Percentiles rank a stretch among this genome's conserved stretches.
These are phyloP conservation scores for Fopius arisanus DNA, from an alignment of 1,140 invertebrate genomes.

Conservation along the genomic window DNA sequence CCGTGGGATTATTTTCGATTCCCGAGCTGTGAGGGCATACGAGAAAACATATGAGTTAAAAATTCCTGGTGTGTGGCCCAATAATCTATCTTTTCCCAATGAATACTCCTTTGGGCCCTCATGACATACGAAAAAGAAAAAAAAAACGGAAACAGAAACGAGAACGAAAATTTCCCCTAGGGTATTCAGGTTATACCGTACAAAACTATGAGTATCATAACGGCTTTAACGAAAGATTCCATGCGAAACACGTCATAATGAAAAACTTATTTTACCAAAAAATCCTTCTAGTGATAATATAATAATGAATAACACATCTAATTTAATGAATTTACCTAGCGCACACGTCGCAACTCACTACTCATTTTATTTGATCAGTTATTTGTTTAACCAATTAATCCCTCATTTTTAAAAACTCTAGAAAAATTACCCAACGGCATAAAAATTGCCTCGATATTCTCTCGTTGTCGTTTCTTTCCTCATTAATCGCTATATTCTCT, in stretches of 20 bases:
- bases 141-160: slow-evolving; percentile 58
- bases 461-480: slow-evolving; percentile 26
- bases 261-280: slow-evolving; percentile 45
- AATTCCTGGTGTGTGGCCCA: slow-evolving; percentile 13
- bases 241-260: slow-evolving; percentile 52
- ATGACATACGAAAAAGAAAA: neutral
- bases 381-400: too few species aligned
- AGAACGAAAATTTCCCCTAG: slow-evolving; percentile 53
- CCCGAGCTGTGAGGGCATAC: slow-evolving; percentile 76
- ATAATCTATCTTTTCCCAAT: neutral
- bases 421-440: too few species aligned
- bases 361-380: neutral
- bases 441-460: neutral
- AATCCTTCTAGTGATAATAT: slow-evolving; percentile 36
- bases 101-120: neutral
- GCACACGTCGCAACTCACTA: slow-evolving; percentile 39
- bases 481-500: neutral
- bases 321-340: slow-evolving; percentile 41
- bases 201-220: slow-evolving; percentile 35
- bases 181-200: slow-evolving; percentile 28
- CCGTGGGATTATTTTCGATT: slow-evolving; percentile 93
- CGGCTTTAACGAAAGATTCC: slow-evolving; percentile 49
- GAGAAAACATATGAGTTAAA: slow-evolving; percentile 26
- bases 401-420: too few species aligned
- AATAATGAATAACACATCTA: slow-evolving; percentile 46